Conservation (phyloP, 1,140 invertebrate species). For the Helicoverpa armigera region DNA sequence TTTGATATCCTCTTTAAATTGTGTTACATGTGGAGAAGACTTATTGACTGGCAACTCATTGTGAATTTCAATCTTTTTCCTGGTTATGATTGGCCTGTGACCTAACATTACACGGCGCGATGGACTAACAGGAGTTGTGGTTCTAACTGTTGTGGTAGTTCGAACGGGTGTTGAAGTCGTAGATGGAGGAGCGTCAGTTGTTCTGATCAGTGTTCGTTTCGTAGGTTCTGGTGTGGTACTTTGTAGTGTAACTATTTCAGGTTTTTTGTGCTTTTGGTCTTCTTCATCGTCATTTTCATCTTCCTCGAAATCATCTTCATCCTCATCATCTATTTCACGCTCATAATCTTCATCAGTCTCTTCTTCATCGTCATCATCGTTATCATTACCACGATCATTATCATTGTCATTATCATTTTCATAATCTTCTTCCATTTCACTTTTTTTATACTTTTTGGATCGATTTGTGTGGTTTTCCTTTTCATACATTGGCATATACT, state of each 20-base stretch:
- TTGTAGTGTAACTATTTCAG: conserved; percentile 38
- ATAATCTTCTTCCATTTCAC: conserved; percentile 53
- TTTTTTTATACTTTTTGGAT: conserved; percentile 51
- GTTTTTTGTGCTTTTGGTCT: conserved; percentile 40
- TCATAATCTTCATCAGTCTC: conserved; percentile 47
- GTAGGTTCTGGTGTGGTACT: conserved; percentile 71
- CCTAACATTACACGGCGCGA: conserved; percentile 46
- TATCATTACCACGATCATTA: background rate
- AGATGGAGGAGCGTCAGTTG: conserved; percentile 68
- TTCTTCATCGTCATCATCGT: conserved; percentile 49
- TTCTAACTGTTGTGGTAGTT: background rate
- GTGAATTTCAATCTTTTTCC: conserved; percentile 80
- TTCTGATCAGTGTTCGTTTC: conserved; percentile 67
- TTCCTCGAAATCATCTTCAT: background rate
- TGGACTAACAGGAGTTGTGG: no score
- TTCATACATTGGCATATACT: conserved; percentile 79
- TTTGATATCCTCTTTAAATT: conserved; percentile 81
- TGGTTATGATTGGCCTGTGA: conserved; percentile 68
- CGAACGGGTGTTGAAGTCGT: conserved; percentile 59
- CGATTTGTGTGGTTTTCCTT: conserved; percentile 57
- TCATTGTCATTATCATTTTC: conserved; percentile 28
- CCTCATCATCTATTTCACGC: conserved; percentile 3
- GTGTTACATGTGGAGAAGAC: conserved; percentile 70
- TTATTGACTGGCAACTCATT: conserved; percentile 75
- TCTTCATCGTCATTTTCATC: conserved; percentile 33